phyloP scores from a whole-genome alignment of 1,140 invertebrate species.

The Conus betulinus region DNA sequence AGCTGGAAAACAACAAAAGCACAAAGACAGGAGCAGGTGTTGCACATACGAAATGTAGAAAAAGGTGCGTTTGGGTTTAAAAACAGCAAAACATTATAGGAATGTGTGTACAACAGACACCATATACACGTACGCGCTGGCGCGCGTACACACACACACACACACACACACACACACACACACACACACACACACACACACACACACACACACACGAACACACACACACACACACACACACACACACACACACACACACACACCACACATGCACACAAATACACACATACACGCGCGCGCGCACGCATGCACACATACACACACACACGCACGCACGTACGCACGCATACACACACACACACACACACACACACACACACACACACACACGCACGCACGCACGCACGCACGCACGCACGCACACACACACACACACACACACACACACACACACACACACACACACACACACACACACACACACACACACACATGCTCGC shows the following conservation, averaged over 20 bases:
- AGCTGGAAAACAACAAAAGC: not conserved
- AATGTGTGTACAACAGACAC: too few relatives aligned
- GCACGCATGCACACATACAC: not conserved
- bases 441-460: too few relatives aligned
- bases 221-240: not conserved
- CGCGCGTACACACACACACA: not conserved
- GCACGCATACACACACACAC: not conserved
- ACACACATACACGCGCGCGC: not conserved
- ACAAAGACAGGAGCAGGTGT: not conserved
- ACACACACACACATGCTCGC: not conserved
- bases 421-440: too few relatives aligned
- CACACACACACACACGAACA: constrained; percentile 1
- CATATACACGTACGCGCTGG: not conserved
- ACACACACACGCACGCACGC: not conserved
- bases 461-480: too few relatives aligned
- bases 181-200: not conserved
- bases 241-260: too few relatives aligned
- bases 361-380: not conserved
- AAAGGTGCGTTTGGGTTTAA: not conserved
- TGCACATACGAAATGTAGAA: not conserved
- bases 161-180: not conserved
- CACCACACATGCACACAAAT: too few relatives aligned
- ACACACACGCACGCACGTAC: not conserved
- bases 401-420: too few relatives aligned
- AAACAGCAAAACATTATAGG: too few relatives aligned